Evolutionary conservation across 2,797 vertebrate genomes (phyloP).

Genomic region (Sebastes iracundus): DNA sequence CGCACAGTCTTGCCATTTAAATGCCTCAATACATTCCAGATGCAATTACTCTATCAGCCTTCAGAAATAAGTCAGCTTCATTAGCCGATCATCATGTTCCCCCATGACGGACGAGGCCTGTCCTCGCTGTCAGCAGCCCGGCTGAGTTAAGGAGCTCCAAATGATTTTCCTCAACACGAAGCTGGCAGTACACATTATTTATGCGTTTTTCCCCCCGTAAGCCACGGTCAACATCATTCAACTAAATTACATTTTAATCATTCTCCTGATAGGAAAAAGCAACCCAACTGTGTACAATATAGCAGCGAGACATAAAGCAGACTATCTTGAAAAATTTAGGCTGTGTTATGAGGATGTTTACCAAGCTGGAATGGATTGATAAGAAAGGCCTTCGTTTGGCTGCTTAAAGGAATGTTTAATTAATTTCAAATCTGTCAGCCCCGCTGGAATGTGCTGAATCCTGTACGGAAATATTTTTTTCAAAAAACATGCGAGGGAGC

Average conservation of each 20-base stretch:
- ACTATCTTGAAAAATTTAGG: slow-evolving; percentile 36
- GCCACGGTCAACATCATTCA: slow-evolving; percentile 63
- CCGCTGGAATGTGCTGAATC: slow-evolving; percentile 14
- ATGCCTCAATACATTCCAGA: slow-evolving; percentile 23
- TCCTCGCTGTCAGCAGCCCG: slow-evolving; percentile 61
- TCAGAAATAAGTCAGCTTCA: slow-evolving; percentile 35
- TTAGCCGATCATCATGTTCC: slow-evolving; percentile 30
- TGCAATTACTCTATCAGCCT: slow-evolving; percentile 26
- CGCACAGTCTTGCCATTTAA: slow-evolving; percentile 3
- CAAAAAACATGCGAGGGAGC: slow-evolving; percentile 2
- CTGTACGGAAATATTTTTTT: not conserved
- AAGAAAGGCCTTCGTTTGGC: slow-evolving; percentile 28
- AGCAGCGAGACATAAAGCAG: slow-evolving; percentile 29
- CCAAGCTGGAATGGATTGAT: slow-evolving; percentile 31
- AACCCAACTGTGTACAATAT: slow-evolving; percentile 29
- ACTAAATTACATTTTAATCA: slow-evolving; percentile 66
- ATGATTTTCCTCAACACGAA: slow-evolving; percentile 62
- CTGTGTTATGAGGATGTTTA: slow-evolving; percentile 36
- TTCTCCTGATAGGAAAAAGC: slow-evolving; percentile 58
- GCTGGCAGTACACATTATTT: slow-evolving; percentile 69
- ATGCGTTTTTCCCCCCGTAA: slow-evolving; percentile 47
- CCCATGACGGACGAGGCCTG: slow-evolving; percentile 57
- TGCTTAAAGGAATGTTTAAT: slow-evolving; percentile 38
- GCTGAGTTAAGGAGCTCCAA: slow-evolving; percentile 70
- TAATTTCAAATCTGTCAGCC: slow-evolving; percentile 18